Base-by-base conservation (phyloP, 2,888 invertebrate genomes). In the Melanophora roralis region DNA sequence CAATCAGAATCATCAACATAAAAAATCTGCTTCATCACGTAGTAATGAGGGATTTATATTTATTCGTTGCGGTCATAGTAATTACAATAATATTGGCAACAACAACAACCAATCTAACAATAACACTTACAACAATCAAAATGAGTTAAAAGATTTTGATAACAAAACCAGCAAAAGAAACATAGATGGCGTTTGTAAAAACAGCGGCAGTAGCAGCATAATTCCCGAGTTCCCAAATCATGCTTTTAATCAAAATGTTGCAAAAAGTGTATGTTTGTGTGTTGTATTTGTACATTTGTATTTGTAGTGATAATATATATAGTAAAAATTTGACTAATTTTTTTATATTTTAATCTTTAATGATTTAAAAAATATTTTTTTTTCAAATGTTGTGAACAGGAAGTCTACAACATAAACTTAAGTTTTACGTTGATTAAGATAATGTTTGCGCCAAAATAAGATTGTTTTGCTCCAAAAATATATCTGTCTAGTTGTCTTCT, bases 21-120 rank as follows among this genome's bases (percentile, higher is more conserved):
- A 69, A 67, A 81, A 72, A 78, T 81, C 82, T 49, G 73, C 81
- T 65, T 82, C 84, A 76, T 83, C 84, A 67, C 84, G 83, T 65
- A 85, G 84, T 82, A 85, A 85, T 82, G 85, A 85, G 81, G 85
- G 84, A 78, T 83, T 85, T 78, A 84, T 85, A 65, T 83, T 68
- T 74, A 78, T 83, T 72, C 82, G 81, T 32, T 82, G 82, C 78
- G 82, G 81, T 59, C 78, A 83, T 75, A 81, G 34, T 45, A 64
- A 71, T 51, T 40, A 59, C 19, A 71, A 71, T 36, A 71, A 57
- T 16, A 59, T 8, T n/a, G 53, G 34, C n/a, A 38, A 12, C 1
- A 60, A 51, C 57, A 59, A n/a, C 32, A 47, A n/a, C 21, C 38
- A 19, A 32, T 40, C 49, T 11, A 65, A 21, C 53, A 79, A 59